Evolutionary conservation across 2,888 invertebrate genomes (phyloP).

Genomic region (Tenthredo notha): DNA sequence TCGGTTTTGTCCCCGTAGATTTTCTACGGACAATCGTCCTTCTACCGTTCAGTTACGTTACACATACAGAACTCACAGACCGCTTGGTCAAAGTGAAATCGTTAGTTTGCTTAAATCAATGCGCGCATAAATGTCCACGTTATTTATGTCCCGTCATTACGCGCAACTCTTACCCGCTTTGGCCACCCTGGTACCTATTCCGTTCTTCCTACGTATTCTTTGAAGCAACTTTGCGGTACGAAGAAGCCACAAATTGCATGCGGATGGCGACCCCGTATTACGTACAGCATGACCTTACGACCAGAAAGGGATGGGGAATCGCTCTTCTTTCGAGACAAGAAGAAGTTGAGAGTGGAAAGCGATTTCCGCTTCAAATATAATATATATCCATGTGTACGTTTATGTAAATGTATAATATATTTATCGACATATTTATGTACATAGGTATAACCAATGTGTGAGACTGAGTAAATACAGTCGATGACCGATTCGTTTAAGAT

Average conservation of each 20-base stretch:
- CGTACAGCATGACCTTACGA: conserved; percentile 28
- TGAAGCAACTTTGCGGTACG: conserved; percentile 43
- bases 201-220: conserved; percentile 45
- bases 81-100: conserved; percentile 78
- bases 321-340: not conserved
- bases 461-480: conserved; percentile 32
- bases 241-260: conserved; percentile 49
- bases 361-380: not conserved
- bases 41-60: conserved; percentile 58
- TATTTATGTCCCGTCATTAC: conserved; percentile 78
- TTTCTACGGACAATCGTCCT: conserved; percentile 57
- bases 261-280: conserved; percentile 38
- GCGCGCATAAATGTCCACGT: conserved; percentile 78
- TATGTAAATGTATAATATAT: not conserved
- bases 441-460: not conserved
- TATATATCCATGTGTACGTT: not conserved
- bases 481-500: conserved; percentile 49
- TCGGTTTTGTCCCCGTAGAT: conserved; percentile 55
- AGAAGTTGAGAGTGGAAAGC: not conserved
- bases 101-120: conserved; percentile 79
- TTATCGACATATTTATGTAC: conserved; percentile 20
- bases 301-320: conserved; percentile 24
- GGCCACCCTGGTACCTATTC: conserved; percentile 34
- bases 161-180: conserved; percentile 72
- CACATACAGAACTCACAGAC: conserved; percentile 58